phyloP scores from a whole-genome alignment of 2,113 vertebrate species.

The Pipa parva region DNA sequence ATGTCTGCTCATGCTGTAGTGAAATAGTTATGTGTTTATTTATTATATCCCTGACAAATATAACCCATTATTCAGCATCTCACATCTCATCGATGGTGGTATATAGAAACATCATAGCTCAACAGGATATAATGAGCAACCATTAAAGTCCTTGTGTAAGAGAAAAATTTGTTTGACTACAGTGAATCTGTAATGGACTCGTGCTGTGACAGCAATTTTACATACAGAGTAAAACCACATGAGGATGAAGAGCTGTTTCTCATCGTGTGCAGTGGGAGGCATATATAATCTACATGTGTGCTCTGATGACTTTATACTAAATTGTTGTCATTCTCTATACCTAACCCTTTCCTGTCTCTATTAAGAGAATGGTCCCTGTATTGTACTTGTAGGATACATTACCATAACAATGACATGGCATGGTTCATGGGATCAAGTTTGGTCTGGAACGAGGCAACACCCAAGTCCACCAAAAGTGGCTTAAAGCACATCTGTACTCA shows the following conservation, averaged over 20 bases:
- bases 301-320: conserved; percentile 6
- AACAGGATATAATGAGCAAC: conserved; percentile 23
- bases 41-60: neutral
- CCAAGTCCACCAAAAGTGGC: too few species aligned
- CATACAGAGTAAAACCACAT: neutral
- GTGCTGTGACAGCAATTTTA: neutral
- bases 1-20: too few species aligned
- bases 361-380: too few species aligned
- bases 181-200: conserved; percentile 10
- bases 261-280: neutral
- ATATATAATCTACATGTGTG: conserved; percentile 6
- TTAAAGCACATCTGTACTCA: too few species aligned
- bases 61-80: conserved; percentile 3
- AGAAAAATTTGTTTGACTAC: neutral
- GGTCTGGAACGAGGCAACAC: too few species aligned
- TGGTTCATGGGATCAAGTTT: too few species aligned
- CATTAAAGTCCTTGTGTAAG: conserved; percentile 16
- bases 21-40: neutral
- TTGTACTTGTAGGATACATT: too few species aligned
- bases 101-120: conserved; percentile 17
- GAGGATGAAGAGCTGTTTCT: neutral
- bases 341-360: neutral
- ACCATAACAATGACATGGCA: too few species aligned
- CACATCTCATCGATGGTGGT: neutral
- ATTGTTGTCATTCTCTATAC: neutral